These are phyloP conservation scores for Argyresthia goedartella DNA, from an alignment of 2,888 invertebrate genomes.

Conservation along the genomic window DNA sequence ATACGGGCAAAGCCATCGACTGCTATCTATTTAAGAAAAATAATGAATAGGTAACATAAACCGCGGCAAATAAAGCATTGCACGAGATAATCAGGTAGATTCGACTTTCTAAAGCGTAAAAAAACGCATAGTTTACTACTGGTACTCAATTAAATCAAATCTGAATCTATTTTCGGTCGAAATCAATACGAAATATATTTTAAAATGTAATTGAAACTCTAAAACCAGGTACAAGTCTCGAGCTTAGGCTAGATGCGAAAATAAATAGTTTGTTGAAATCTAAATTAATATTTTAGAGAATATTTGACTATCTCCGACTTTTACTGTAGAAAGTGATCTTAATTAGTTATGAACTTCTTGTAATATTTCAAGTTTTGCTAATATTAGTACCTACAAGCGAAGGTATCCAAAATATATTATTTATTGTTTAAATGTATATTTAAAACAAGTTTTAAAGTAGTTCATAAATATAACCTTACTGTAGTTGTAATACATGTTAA, in stretches of 20 bases:
- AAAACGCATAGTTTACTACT: background rate
- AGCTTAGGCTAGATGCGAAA: constrained; percentile 33
- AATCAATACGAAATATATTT: constrained; percentile 1
- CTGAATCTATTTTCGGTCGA: constrained; percentile 4
- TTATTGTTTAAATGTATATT: background rate
- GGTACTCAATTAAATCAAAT: background rate
- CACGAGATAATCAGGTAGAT: background rate
- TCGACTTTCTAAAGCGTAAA: background rate
- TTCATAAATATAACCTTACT: background rate
- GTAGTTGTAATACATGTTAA: background rate
- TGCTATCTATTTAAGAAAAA: background rate
- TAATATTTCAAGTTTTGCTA: too few species aligned
- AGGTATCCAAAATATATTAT: background rate
- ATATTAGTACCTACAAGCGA: too few species aligned
- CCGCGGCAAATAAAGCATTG: background rate
- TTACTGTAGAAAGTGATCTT: background rate
- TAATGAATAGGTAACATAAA: background rate
- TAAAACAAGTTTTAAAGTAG: background rate
- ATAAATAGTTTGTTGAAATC: constrained; percentile 12
- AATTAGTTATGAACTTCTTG: background rate
- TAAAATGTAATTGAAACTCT: background rate
- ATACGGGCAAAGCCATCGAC: background rate
- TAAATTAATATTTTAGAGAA: constrained; percentile 12
- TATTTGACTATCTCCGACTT: constrained; percentile 16
- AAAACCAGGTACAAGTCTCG: constrained; percentile 34